Base-by-base conservation (phyloP, 2,888 invertebrate species). In the Epiblema foenella region DNA sequence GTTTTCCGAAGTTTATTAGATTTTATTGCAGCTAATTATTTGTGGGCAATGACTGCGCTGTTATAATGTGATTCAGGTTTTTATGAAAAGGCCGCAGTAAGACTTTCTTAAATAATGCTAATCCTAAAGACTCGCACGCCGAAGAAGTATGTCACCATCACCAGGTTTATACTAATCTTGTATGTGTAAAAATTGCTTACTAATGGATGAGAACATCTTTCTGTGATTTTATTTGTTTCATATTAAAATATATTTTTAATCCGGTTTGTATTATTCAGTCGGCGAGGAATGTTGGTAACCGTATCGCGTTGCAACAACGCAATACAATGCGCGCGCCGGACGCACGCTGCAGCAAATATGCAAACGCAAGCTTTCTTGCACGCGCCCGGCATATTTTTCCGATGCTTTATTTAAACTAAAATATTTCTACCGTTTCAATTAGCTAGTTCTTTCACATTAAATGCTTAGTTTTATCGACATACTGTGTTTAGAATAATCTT, bases 321-420 rank as follows among this genome's bases (percentile, higher is more conserved):
- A 60, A 52, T 29, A 52, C 51, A 59, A 51, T 39, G 59, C 59
- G 59, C 58, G 37, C 59, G 49, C 68, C 59, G 52, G 59, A 60
- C 59, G 33, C 33, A 54, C 52, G 20, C 37, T 39, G 64, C 56
- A 62, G 49, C 39, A 46, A 63, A 62, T 69, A 56, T 69, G 49
- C 46, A 56, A 56, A 63, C 63, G 69, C 56, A 57, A 66, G 66
- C 56, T 69, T 69, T 63, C 63, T 57, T 46, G 18, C 56, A 63
- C 63, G 56, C 56, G 46, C 17, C 24, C 42, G 5, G 59, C 52
- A 60, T 68, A 68, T 59, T 60, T n/a, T 68, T 49, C 17, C 20
- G 42, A 60, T 52, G 29, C 9, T 18, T 37, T 20, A 37, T 63
- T 63, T 37, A 15, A 52, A 2, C 18, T 18, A 12, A 49, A 62